Evolutionary conservation across 2,888 invertebrate species (phyloP), one percentile per base, ranked within the genome.

Genomic region (Himalopsyche kuldschensis): DNA sequence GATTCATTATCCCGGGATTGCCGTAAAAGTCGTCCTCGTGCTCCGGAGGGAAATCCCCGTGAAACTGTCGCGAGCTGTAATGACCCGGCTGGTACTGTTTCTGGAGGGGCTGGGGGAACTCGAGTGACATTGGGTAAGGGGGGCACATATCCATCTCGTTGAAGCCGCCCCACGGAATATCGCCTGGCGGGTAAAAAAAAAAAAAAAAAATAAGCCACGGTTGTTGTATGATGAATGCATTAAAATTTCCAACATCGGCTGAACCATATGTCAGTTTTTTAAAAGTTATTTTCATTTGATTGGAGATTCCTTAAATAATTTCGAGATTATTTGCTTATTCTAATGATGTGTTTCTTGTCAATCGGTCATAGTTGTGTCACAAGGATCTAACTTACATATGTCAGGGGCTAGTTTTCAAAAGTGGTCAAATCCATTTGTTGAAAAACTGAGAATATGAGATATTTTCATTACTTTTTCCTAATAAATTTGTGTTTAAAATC

Each of bases 131-230:
- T n/a, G 78, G 46, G 78, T 47, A 47, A 46, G 78, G 78, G 20
- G 78, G 46, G 41, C 76, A 76, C 76, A 76, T 76, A 41, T 76
- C 76, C 76, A 78, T 41, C 63, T 69, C 80, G 63, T 31, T 79
- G 82, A 35, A 78, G 75, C 75, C 75, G 82, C 79, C 82, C 82
- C 82, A 82, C 27, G 82, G 35, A 75, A 79, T 79, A 47, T 82
- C 79, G 79, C 82, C 82, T 82, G 77, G 32, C 75, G 48, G 76
- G 41, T 27, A 79, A 82, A 82, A 82, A 79, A 82, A 75, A 78
- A 79, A n/a, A 82, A 82, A 82, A 82, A 82, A 82, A 79, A 79
- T 47, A 41, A 75, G 69, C 79, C 69, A 69, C 69, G 41, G 32
- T 76, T 76, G 32, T 35, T 32, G 27, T 32, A 24, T n/a, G 75